Percentiles rank a stretch among this genome's conserved stretches.
These are phyloP conservation scores for Acyrthosiphon pisum DNA, from an alignment of 1,140 invertebrate species.

Conservation along the genomic window DNA sequence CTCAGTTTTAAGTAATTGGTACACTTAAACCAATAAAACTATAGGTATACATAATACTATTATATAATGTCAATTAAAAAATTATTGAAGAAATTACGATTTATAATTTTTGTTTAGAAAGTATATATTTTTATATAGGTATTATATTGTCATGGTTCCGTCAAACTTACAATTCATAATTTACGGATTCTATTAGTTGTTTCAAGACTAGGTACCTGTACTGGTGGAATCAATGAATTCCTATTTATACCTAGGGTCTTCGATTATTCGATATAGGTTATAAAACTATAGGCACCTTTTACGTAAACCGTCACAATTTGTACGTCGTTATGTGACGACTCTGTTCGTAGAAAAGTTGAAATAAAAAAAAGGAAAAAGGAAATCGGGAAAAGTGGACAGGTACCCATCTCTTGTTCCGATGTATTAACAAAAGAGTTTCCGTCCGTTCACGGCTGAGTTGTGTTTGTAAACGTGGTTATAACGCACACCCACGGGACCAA, in stretches of 20 bases:
- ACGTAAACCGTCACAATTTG: not conserved
- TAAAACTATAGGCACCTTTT: not conserved
- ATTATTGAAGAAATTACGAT: not conserved
- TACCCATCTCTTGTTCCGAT: not conserved
- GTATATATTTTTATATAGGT: not conserved
- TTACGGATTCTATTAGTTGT: not conserved
- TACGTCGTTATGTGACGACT: not conserved
- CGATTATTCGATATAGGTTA: not conserved
- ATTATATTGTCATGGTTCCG: not conserved
- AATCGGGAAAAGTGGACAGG: not conserved
- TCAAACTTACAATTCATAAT: not conserved
- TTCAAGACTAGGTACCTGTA: not conserved
- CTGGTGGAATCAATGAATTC: not conserved
- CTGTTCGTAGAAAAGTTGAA: not conserved
- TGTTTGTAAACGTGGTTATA: not conserved
- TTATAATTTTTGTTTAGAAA: not conserved
- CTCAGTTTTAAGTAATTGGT: not conserved
- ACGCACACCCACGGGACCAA: not conserved
- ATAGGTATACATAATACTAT: not conserved
- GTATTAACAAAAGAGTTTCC: constrained; percentile 1
- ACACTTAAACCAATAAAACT: no score
- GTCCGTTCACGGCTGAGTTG: not conserved
- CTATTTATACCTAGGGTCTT: not conserved
- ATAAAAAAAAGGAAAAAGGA: not conserved
- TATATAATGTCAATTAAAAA: not conserved